Evolutionary conservation across 2,888 invertebrate genomes (phyloP).

Genomic region (Chrysina gloriosa): DNA sequence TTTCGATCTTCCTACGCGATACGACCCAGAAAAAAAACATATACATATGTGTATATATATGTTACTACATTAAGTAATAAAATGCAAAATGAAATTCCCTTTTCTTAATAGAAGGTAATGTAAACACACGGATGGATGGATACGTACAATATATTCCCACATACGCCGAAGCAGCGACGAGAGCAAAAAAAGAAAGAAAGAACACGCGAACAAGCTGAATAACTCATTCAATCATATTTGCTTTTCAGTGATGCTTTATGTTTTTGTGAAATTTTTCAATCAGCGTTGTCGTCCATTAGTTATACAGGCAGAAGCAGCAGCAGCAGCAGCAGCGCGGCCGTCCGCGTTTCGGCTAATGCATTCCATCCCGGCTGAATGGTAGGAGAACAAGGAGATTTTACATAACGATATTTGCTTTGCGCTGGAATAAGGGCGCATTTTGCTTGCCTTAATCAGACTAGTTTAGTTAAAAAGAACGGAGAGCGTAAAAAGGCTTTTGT

Average conservation of each 20-base stretch:
- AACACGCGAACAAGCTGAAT: conserved; percentile 26
- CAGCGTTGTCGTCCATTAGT: conserved; percentile 65
- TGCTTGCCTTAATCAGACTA: conserved; percentile 64
- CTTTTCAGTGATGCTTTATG: conserved; percentile 60
- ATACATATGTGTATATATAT: too few species aligned
- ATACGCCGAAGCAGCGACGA: background rate
- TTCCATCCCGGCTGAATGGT: conserved; percentile 59
- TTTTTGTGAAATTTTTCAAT: conserved; percentile 64
- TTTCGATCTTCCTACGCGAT: too few species aligned
- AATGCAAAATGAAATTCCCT: conserved; percentile 5
- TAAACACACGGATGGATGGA: background rate
- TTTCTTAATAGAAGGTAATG: background rate
- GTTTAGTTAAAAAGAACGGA: conserved; percentile 54
- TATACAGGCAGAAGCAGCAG: conserved; percentile 58
- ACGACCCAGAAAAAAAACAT: too few species aligned
- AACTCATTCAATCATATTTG: conserved; percentile 62
- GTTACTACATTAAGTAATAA: too few species aligned
- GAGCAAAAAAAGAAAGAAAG: conserved; percentile 2
- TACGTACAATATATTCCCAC: background rate
- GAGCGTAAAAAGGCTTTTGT: conserved; percentile 62
- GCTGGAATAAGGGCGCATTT: conserved; percentile 62
- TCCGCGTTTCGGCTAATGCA: conserved; percentile 62
- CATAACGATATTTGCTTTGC: conserved; percentile 61
- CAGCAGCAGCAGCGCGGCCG: conserved; percentile 37
- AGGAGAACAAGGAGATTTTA: conserved; percentile 61